Conservation (phyloP, 2,797 vertebrate species). For the Heterohyrax brucei region DNA sequence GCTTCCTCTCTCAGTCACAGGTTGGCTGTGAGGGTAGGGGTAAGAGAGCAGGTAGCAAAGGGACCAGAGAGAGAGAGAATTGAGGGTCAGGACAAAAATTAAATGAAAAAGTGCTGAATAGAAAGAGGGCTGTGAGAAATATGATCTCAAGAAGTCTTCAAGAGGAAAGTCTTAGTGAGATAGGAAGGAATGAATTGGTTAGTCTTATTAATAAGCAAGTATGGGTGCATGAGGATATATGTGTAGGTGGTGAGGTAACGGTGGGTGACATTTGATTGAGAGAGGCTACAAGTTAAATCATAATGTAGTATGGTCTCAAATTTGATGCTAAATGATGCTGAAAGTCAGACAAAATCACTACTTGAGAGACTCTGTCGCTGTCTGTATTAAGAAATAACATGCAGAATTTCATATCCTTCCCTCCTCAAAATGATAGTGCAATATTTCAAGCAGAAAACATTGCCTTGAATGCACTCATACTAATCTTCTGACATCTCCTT, state of each 20-base stretch:
- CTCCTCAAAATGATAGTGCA: constrained; percentile 77
- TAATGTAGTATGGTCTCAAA: background rate
- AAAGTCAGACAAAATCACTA: background rate
- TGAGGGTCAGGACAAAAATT: background rate
- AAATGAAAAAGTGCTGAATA: background rate
- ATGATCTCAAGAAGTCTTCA: background rate
- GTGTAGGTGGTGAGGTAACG: background rate
- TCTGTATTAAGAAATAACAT: constrained; percentile 86
- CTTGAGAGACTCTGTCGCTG: constrained; percentile 60
- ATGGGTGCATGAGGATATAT: background rate
- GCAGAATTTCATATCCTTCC: constrained; percentile 85
- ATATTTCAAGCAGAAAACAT: constrained; percentile 87
- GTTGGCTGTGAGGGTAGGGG: background rate
- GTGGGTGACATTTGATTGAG: background rate
- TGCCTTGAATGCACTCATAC: constrained; percentile 85
- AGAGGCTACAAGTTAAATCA: background rate
- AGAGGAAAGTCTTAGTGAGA: background rate
- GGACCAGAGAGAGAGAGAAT: background rate
- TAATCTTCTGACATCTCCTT: constrained; percentile 83
- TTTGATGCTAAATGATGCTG: background rate
- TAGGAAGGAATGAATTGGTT: background rate
- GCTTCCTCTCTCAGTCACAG: background rate
- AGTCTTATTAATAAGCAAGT: background rate
- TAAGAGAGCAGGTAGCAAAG: background rate
- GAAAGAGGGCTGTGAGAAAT: background rate